Base-by-base conservation (phyloP, 2,888 invertebrate species). In the Lagria hirta region DNA sequence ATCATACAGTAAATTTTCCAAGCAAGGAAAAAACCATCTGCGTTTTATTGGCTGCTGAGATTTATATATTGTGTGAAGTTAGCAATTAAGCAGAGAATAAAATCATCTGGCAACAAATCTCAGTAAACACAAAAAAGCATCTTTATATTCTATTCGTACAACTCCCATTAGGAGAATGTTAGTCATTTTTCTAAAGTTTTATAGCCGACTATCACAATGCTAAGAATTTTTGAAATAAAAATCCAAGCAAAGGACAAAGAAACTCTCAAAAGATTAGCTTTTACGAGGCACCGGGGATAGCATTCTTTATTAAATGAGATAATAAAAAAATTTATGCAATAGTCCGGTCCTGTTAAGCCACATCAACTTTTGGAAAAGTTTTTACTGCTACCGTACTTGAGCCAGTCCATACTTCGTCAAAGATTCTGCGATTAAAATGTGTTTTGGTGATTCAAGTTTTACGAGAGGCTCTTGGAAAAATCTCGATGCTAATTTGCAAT, bases 41-140 rank as follows among this genome's bases (percentile, higher is more conserved):
- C 43, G 42, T 49, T 53, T 50, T 55, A 57, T 55, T 48, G 52
- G 48, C 32, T 30, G 32, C 36, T 29, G 46, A 54, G 55, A 58
- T 57, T 58, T 58, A 58, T 55, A 54, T 27, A 40, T 35, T 46
- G 46, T 41, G 54, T 59, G 49, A 59, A 57, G 52, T 27, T 36
- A 15, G 52, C 50, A 54, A 59, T 59, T 59, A 56, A 55, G 43
- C 40, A 49, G 30, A 40, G 48, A 46, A 57, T 54, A 50, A 58
- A 54, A 55, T 51, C 48, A 54, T 49, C 49, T 46, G 43, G 53
- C 44, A 52, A 54, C 53, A 55, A 55, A 55, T 55, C 50, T 52
- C 40, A 16, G 37, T 43, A 52, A 33, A 48, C 45, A 50, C 47
- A 49, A 50, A 48, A 42, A 40, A 37, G 34, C 41, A 51, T 48